Base-by-base conservation (phyloP, 2,888 invertebrate species). In the Agrochola circellaris region DNA sequence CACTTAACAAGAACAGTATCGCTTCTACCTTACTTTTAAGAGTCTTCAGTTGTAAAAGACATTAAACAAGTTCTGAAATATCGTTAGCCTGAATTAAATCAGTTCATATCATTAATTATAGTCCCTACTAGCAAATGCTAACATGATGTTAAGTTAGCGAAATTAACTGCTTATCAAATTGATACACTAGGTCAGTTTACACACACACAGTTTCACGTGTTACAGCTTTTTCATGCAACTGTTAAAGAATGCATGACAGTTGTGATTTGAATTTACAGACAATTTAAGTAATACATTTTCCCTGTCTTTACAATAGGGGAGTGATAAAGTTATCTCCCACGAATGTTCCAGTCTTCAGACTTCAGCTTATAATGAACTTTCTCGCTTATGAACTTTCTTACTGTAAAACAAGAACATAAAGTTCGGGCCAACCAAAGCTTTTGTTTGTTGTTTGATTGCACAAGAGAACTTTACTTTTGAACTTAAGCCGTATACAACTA, bases 281-380 rank as follows among this genome's bases (percentile, higher is more conserved):
- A 64, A 64, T 42, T 42, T 65, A n/a, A 26, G 20, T 66, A 13
- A 13, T 45, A 11, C 11, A 20, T 26, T 42, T 45, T 1, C 13
- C 2, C 45, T 6, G 13, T 0, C 20, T 45, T 20, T 3, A 62
- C 56, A 58, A 38, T 38, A 23, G n/a, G n/a, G 13, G 30, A 68
- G 64, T 56, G 23, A 60, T 65, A 79, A 68, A 72, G 58, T 83
- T 78, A 56, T 65, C 51, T 54, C 34, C 48, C n/a, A 23, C 38
- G 15, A 71, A 51, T 67, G 11, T 60, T 72, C 8, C 20, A 23
- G 42, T 54, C 26, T 65, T 34, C 34, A 34, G n/a, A 62, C 13
- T 71, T 66, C 13, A 56, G 65, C 48, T 61, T 56, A 26, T 42
- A 72, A 69, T 42, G 11, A 84, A 68, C 15, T 71, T 58, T 67